A percentile compares a stretch with the other conserved stretches of the same genome.
phyloP scores from a whole-genome alignment of 1,140 invertebrate species.

The Liolophura sinensis region DNA sequence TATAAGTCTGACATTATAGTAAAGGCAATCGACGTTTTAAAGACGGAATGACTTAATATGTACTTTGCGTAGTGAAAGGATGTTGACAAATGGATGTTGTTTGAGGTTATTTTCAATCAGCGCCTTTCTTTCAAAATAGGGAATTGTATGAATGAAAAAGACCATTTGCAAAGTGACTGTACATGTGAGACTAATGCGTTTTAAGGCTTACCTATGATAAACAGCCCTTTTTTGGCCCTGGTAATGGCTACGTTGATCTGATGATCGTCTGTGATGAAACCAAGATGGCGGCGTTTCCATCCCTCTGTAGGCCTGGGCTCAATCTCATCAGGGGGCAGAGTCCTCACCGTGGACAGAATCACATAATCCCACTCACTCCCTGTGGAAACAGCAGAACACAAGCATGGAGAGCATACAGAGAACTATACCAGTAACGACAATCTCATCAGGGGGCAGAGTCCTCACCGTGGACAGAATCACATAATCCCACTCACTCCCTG shows the following conservation, averaged over 20 bases:
- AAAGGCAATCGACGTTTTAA: too few relatives aligned
- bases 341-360: slow-evolving; percentile 39
- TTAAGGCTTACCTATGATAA: slow-evolving; percentile 40
- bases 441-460: background rate
- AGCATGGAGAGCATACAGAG: background rate
- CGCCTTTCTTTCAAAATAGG: background rate
- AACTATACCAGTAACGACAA: background rate
- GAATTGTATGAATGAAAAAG: background rate
- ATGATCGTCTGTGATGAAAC: slow-evolving; percentile 32
- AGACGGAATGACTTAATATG: too few relatives aligned
- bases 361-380: slow-evolving; percentile 46
- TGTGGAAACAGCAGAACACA: slow-evolving; percentile 16
- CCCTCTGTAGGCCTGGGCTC: slow-evolving; percentile 26
- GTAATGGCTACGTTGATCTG: slow-evolving; percentile 45
- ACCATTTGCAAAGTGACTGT: background rate
- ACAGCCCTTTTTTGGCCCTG: slow-evolving; percentile 38
- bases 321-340: slow-evolving; percentile 25
- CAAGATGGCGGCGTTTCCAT: slow-evolving; percentile 38
- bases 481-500: background rate
- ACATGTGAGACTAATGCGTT: background rate
- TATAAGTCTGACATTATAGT: too few relatives aligned
- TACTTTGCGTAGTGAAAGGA: background rate
- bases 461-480: background rate
- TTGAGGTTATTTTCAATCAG: background rate
- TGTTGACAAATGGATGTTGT: background rate